phyloP scores from a whole-genome alignment of 2,888 invertebrate genomes.

The Pseudeuparius sepicola region DNA sequence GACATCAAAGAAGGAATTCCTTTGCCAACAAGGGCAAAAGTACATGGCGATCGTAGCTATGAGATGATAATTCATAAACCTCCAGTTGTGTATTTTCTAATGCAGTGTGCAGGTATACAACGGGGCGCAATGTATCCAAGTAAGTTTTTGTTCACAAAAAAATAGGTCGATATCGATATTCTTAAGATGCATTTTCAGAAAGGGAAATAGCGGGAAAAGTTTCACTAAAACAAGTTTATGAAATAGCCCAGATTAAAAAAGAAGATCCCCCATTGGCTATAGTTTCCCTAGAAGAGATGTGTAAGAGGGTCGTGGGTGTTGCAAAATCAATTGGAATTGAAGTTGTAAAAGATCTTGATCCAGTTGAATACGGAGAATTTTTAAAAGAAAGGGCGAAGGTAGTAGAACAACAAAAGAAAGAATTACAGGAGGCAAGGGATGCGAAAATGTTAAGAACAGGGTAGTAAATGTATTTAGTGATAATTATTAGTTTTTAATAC shows the following conservation, averaged over 20 bases:
- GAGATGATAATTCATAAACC: constrained; percentile 76
- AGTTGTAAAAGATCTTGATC: constrained; percentile 66
- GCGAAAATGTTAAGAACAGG: constrained; percentile 83
- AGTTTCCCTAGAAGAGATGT: constrained; percentile 59
- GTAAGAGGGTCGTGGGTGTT: constrained; percentile 64
- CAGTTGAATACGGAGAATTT: constrained; percentile 74
- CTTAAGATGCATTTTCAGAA: constrained; percentile 39
- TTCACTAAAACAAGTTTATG: constrained; percentile 90
- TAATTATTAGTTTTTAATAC: constrained; percentile 1
- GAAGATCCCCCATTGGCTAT: constrained; percentile 67
- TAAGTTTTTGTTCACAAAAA: no score
- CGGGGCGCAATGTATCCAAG: constrained; percentile 64
- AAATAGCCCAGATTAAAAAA: constrained; percentile 95
- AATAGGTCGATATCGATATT: not conserved
- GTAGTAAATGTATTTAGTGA: constrained; percentile 28
- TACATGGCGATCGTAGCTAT: constrained; percentile 80
- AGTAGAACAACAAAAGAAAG: constrained; percentile 64
- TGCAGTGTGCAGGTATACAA: constrained; percentile 89
- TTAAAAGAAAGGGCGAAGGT: constrained; percentile 60
- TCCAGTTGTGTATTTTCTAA: constrained; percentile 78
- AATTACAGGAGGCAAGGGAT: constrained; percentile 74
- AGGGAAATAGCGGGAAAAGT: constrained; percentile 79
- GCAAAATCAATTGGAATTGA: constrained; percentile 77
- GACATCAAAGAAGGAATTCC: constrained; percentile 85
- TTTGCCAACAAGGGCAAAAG: constrained; percentile 68